Percentiles rank a stretch among this genome's conserved stretches.
Conservation (phyloP, 1,140 invertebrate species). For the Drosophila eugracilis region DNA sequence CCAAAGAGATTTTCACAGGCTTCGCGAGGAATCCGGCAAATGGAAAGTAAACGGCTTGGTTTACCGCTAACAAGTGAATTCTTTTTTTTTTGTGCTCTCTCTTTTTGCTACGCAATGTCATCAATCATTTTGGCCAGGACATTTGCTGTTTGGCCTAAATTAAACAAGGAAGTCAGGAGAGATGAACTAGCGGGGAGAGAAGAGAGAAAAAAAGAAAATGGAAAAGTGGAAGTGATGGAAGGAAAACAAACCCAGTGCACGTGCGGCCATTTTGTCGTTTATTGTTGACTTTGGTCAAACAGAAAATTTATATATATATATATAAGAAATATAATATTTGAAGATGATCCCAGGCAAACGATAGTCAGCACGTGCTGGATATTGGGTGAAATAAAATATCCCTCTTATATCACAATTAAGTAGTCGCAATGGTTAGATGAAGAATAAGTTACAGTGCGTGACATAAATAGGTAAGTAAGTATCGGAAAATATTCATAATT, state of each 20-base stretch:
- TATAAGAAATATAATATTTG: conserved; percentile 45
- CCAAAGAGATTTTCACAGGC: conserved; percentile 38
- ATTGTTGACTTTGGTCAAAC: conserved; percentile 52
- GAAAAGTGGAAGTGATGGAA: background rate
- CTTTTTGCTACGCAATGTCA: conserved; percentile 23
- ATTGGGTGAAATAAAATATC: conserved; percentile 32
- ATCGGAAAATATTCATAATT: background rate
- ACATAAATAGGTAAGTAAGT: conserved; percentile 12
- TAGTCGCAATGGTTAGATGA: background rate
- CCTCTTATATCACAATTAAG: conserved; percentile 30
- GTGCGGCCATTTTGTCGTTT: conserved; percentile 45
- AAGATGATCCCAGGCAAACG: conserved; percentile 24
- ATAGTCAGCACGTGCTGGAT: conserved; percentile 32
- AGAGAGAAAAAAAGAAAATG: too few relatives aligned
- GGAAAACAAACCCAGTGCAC: conserved; percentile 8
- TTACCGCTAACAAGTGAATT: conserved; percentile 70
- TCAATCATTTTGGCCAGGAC: conserved; percentile 61
- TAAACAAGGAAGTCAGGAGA: conserved; percentile 16
- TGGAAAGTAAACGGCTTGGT: conserved; percentile 39
- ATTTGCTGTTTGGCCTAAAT: conserved; percentile 48
- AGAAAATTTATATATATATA: too few relatives aligned
- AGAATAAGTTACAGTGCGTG: conserved; percentile 5
- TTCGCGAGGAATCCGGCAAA: conserved; percentile 8
- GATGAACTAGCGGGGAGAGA: background rate
- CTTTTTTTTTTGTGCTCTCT: conserved; percentile 6